Percentiles rank a stretch among this genome's conserved stretches.
phyloP scores from a whole-genome alignment of 2,888 invertebrate species.

The Tinea pellionella region DNA sequence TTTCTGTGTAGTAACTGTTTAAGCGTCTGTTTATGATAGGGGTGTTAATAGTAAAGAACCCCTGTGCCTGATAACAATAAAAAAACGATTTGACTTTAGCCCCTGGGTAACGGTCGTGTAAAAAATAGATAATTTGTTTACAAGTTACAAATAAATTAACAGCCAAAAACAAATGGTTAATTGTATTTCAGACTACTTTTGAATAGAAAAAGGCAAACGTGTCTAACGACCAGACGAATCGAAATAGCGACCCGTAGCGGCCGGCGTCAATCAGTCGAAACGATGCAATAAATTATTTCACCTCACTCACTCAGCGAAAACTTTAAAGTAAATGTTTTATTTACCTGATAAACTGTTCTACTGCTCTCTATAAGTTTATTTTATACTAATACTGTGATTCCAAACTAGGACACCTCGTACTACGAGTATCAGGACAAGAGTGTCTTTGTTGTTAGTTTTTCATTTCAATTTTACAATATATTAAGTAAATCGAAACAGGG shows the following conservation, averaged over 20 bases:
- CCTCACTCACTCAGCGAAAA: not conserved
- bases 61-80: too few relatives aligned
- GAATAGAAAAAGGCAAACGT: not conserved
- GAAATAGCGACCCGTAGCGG: constrained; percentile 3
- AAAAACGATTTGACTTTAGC: too few relatives aligned
- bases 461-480: too few relatives aligned
- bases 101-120: too few relatives aligned
- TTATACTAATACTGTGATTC: too few relatives aligned
- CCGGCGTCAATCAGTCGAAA: constrained; percentile 1
- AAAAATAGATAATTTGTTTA: too few relatives aligned
- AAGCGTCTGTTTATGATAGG: not conserved
- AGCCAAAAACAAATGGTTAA: not conserved
- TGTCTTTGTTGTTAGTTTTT: too few relatives aligned
- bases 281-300: constrained; percentile 1
- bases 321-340: not conserved
- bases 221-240: not conserved
- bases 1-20: not conserved
- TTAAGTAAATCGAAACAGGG: too few relatives aligned
- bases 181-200: not conserved
- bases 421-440: too few relatives aligned
- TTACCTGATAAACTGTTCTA: not conserved
- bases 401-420: too few relatives aligned
- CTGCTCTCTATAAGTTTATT: not conserved
- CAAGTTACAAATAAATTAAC: not conserved
- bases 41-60: not conserved